These are phyloP conservation scores for Pilophorus perplexus DNA, from an alignment of 2,888 invertebrate species.

Conservation along the genomic window DNA sequence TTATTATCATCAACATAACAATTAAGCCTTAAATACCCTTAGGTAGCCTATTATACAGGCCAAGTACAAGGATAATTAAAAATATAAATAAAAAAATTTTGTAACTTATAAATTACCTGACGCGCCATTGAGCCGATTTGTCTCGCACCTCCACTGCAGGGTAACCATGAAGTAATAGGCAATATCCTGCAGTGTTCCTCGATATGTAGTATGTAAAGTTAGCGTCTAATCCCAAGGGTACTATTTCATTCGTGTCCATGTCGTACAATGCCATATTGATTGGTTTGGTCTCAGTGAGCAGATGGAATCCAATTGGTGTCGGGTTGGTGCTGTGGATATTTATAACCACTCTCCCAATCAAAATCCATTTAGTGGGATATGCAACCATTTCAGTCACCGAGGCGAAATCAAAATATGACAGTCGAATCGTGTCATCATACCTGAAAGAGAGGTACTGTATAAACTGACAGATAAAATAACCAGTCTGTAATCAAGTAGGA, in stretches of 20 bases:
- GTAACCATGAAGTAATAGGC: slow-evolving; percentile 21
- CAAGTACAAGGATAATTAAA: too few species aligned
- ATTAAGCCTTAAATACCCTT: too few species aligned
- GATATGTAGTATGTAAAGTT: slow-evolving; percentile 21
- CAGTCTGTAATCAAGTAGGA: too few species aligned
- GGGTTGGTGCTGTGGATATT: slow-evolving; percentile 17
- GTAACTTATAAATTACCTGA: too few species aligned
- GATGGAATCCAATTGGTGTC: slow-evolving; percentile 20
- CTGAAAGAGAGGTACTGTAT: too few species aligned
- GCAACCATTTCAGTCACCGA: slow-evolving; percentile 30
- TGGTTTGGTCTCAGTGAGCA: slow-evolving; percentile 20
- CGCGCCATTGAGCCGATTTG: slow-evolving; percentile 34
- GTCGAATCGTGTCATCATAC: slow-evolving; percentile 19
- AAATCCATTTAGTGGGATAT: slow-evolving; percentile 28
- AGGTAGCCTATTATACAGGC: too few species aligned
- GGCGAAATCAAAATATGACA: slow-evolving; percentile 33
- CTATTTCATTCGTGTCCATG: slow-evolving; percentile 29
- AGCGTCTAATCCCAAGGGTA: slow-evolving; percentile 14
- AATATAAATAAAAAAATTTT: too few species aligned
- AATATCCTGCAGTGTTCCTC: slow-evolving; percentile 19
- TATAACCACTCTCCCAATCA: slow-evolving; percentile 16
- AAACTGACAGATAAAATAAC: too few species aligned
- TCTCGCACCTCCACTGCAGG: slow-evolving; percentile 16
- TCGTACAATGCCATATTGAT: slow-evolving; percentile 28
- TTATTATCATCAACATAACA: too few species aligned